Conservation (phyloP, 2,888 invertebrate species). For the Noctua fimbriata region DNA sequence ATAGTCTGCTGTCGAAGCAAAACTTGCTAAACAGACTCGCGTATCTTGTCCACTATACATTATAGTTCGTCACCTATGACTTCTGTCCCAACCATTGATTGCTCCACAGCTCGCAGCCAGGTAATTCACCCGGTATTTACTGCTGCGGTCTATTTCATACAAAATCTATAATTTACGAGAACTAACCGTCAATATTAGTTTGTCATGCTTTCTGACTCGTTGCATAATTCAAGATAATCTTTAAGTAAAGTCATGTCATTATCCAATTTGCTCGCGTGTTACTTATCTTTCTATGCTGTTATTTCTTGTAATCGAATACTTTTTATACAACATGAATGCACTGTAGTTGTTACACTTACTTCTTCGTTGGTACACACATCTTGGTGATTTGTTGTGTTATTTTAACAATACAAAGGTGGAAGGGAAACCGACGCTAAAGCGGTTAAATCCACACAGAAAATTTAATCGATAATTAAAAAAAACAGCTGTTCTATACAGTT, state of each 20-base stretch:
- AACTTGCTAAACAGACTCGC: constrained; percentile 18
- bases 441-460: too few relatives aligned
- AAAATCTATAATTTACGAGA: constrained; percentile 44
- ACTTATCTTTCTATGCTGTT: not conserved
- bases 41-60: not conserved
- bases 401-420: not conserved
- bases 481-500: too few relatives aligned
- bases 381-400: not conserved
- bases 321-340: not conserved
- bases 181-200: constrained; percentile 31
- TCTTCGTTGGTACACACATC: not conserved
- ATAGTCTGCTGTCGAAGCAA: not conserved
- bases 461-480: too few relatives aligned
- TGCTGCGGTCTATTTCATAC: constrained; percentile 34
- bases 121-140: constrained; percentile 1
- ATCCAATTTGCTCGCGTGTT: constrained; percentile 9
- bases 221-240: constrained; percentile 55
- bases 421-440: too few relatives aligned
- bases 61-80: constrained; percentile 23
- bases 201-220: constrained; percentile 65
- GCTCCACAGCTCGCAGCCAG: not conserved
- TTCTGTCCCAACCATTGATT: constrained; percentile 9
- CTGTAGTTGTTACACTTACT: not conserved
- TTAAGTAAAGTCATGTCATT: constrained; percentile 9
- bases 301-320: constrained; percentile 14